Conservation (phyloP, 2,888 invertebrate genomes). For the Plagodis dolabraria region DNA sequence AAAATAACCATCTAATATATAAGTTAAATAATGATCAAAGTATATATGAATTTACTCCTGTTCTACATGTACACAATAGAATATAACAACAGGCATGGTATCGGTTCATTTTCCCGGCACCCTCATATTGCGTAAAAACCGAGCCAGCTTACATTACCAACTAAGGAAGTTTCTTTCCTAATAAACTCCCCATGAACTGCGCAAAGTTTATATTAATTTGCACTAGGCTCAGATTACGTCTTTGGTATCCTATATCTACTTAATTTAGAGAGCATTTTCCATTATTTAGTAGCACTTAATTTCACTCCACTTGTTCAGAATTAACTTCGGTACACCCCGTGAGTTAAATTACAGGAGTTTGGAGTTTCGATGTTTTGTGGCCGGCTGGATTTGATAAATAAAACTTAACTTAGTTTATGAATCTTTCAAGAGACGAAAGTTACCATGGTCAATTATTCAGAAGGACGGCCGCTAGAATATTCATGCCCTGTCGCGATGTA, state of each 20-base stretch:
- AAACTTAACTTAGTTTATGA: conserved; percentile 42
- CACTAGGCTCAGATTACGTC: conserved; percentile 36
- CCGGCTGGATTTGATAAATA: conserved; percentile 39
- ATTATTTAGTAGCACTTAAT: conserved; percentile 44
- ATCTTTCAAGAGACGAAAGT: conserved; percentile 35
- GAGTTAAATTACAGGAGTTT: conserved; percentile 42
- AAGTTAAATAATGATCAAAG: no score
- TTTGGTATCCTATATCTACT: conserved; percentile 37
- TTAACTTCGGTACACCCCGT: conserved; percentile 40
- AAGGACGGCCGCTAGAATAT: conserved; percentile 19
- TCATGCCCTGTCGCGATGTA: conserved; percentile 19
- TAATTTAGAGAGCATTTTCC: conserved; percentile 40
- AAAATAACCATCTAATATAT: no score
- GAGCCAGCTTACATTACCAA: conserved; percentile 22
- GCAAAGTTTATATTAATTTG: conserved; percentile 34
- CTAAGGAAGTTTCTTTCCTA: conserved; percentile 30
- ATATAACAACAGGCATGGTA: no score
- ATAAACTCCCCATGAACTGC: conserved; percentile 33
- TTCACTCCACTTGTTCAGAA: conserved; percentile 42
- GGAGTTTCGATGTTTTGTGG: conserved; percentile 36
- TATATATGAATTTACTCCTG: no score
- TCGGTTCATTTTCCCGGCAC: neutral
- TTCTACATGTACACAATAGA: no score
- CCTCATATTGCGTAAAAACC: conserved; percentile 19
- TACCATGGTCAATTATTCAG: conserved; percentile 29